Evolutionary conservation across 1,140 invertebrate genomes (phyloP).

Genomic region (Sminthurides bifidus): DNA sequence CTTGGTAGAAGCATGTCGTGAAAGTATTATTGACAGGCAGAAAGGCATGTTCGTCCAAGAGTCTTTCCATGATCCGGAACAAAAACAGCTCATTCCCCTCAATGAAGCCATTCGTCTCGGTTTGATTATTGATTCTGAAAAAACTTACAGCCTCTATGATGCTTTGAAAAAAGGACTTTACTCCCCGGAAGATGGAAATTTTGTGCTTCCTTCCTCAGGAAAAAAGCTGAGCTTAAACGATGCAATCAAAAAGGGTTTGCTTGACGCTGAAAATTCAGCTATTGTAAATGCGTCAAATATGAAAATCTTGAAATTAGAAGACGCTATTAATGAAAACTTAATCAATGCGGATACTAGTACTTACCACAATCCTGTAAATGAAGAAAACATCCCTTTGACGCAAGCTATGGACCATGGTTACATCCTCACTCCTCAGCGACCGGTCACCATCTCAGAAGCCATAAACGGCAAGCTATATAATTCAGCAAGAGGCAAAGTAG

Average conservation of each 20-base stretch:
- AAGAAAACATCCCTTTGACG: conserved; percentile 40
- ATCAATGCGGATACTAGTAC: conserved; percentile 59
- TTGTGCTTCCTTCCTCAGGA: conserved; percentile 69
- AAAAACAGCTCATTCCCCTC: conserved; percentile 3
- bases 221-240: conserved; percentile 63
- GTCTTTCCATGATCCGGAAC: background rate
- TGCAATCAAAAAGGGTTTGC: conserved; percentile 62
- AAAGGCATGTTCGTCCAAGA: conserved; percentile 51
- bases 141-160: conserved; percentile 68
- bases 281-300: conserved; percentile 58
- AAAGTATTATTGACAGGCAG: conserved; percentile 68
- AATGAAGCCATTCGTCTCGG: conserved; percentile 60
- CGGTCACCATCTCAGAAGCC: conserved; percentile 62
- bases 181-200: conserved; percentile 53
- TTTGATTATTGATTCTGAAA: conserved; percentile 73
- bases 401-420: conserved; percentile 57
- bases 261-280: conserved; percentile 64
- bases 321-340: conserved; percentile 58
- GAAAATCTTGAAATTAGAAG: conserved; percentile 57
- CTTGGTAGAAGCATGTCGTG: conserved; percentile 62
- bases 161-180: conserved; percentile 70
- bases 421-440: conserved; percentile 57
- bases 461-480: conserved; percentile 62
- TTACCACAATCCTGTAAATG: conserved; percentile 51
- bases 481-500: conserved; percentile 62